phyloP scores from a whole-genome alignment of 1,140 invertebrate genomes.

The Microplitis mediator region DNA sequence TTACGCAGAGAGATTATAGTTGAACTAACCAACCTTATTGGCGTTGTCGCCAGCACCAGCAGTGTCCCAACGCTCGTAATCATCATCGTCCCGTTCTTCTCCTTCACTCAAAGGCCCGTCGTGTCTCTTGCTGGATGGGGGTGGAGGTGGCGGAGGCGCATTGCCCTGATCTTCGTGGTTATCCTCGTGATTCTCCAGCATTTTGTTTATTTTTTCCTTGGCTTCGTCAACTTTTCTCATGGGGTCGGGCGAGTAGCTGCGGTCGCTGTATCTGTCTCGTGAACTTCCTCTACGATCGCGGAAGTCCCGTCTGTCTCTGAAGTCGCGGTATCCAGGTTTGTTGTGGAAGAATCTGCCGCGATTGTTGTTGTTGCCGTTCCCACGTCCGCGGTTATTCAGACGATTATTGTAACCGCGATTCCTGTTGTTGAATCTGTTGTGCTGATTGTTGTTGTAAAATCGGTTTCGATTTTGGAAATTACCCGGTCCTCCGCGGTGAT shows the following conservation, averaged over 20 bases:
- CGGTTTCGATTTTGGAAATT: conserved; percentile 58
- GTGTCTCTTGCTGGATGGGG: conserved; percentile 54
- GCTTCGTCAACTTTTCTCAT: conserved; percentile 67
- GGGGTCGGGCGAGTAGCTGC: conserved; percentile 67
- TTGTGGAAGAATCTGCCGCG: conserved; percentile 66
- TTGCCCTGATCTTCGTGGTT: conserved; percentile 37
- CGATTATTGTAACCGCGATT: conserved; percentile 42
- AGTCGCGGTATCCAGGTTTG: conserved; percentile 69
- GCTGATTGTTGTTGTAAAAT: conserved; percentile 56
- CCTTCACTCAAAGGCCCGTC: conserved; percentile 74
- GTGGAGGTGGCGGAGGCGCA: conserved; percentile 10
- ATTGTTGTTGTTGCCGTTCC: conserved; percentile 56
- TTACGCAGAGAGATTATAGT: conserved; percentile 7
- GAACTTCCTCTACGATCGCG: conserved; percentile 50
- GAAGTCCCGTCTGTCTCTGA: conserved; percentile 67
- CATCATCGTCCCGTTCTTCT: conserved; percentile 73
- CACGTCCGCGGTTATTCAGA: conserved; percentile 47
- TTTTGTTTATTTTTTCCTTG: conserved; percentile 69
- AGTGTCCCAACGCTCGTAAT: conserved; percentile 58
- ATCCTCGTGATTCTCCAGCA: conserved; percentile 63
- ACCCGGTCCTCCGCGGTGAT: conserved; percentile 41
- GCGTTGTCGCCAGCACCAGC: conserved; percentile 42
- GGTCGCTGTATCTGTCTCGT: conserved; percentile 62
- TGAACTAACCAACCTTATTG: conserved; percentile 53
- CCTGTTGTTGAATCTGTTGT: conserved; percentile 48